phyloP scores from a whole-genome alignment of 2,113 vertebrate genomes.

The Cichladusa arquata region DNA sequence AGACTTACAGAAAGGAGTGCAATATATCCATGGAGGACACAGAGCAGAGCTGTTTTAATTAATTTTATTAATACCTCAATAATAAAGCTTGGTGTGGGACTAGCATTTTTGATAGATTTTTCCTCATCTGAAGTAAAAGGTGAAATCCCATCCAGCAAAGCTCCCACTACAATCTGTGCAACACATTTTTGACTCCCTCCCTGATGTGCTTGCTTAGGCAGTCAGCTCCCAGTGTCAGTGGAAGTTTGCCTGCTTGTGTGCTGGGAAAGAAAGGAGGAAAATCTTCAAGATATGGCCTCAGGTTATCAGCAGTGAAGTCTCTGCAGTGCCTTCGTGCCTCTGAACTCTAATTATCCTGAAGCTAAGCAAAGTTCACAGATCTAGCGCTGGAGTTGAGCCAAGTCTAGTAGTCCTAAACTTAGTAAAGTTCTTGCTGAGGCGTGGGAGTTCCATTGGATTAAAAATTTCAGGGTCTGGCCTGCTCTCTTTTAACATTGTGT shows the following conservation, averaged over 20 bases:
- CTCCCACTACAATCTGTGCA: neutral
- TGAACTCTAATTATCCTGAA: slow-evolving; percentile 30
- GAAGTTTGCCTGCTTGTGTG: neutral
- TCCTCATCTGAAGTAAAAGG: neutral
- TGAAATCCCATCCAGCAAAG: neutral
- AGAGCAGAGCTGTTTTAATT: neutral
- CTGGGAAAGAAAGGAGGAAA: neutral
- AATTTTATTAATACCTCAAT: neutral
- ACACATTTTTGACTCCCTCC: neutral
- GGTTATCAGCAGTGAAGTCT: neutral
- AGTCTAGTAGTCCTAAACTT: neutral
- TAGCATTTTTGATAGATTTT: neutral
- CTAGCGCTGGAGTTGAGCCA: neutral
- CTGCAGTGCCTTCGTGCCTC: neutral
- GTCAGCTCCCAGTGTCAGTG: neutral
- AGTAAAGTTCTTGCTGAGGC: neutral
- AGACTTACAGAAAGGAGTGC: neutral
- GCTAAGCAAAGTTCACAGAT: slow-evolving; percentile 16
- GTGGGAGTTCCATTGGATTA: neutral
- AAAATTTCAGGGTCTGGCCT: neutral
- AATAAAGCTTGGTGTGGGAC: neutral
- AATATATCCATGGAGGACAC: neutral
- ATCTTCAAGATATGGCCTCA: neutral
- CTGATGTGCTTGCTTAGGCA: neutral
- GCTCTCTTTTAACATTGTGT: neutral